A percentile compares a stretch with the other conserved stretches of the same genome.
phyloP scores from a whole-genome alignment of 2,113 vertebrate genomes.

The Indri indri region DNA sequence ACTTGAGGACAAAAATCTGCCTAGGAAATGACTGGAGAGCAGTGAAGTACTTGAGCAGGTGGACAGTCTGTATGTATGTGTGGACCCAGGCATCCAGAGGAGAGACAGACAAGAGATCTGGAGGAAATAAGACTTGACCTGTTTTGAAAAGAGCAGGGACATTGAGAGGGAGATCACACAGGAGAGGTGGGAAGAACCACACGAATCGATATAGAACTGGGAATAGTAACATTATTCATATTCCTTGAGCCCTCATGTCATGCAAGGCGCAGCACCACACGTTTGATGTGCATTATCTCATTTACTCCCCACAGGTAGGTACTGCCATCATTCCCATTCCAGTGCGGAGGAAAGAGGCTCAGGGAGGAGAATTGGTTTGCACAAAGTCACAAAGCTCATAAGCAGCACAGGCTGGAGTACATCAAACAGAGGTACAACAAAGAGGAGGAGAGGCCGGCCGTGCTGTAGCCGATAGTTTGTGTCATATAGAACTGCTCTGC shows the following conservation, averaged over 20 bases:
- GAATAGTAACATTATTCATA: background rate
- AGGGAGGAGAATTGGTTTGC: background rate
- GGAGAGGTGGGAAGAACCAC: background rate
- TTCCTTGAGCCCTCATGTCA: background rate
- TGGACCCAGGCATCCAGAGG: background rate
- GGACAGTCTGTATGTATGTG: background rate
- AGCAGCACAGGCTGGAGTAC: background rate
- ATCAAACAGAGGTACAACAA: too few relatives aligned
- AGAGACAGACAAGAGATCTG: background rate
- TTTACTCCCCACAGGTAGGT: background rate
- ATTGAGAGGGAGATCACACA: background rate
- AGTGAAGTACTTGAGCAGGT: rapidly evolving
- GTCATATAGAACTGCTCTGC: rapidly evolving
- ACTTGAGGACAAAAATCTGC: background rate
- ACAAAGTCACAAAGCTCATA: background rate
- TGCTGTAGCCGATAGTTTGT: background rate
- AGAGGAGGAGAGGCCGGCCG: background rate
- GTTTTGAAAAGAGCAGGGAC: background rate
- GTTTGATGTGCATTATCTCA: background rate
- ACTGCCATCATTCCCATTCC: background rate
- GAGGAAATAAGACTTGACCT: background rate
- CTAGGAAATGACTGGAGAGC: background rate
- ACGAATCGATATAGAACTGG: background rate
- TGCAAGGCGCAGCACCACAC: background rate
- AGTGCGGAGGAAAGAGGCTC: background rate